A percentile compares a stretch with the other conserved stretches of the same genome.
Conservation (phyloP, 2,797 vertebrate species). For the Melanogrammus aeglefinus region DNA sequence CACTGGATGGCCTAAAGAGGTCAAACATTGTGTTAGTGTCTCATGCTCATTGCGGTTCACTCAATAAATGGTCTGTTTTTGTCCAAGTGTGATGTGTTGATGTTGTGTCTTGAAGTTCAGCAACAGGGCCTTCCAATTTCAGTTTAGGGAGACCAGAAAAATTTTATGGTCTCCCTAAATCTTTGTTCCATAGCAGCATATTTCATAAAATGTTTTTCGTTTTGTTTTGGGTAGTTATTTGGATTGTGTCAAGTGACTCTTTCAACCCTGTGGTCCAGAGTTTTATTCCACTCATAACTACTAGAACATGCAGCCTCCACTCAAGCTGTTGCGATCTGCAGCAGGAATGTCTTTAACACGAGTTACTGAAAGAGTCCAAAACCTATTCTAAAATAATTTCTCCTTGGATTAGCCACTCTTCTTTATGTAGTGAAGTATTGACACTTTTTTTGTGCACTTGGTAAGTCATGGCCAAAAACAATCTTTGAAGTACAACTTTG, state of each 20-base stretch:
- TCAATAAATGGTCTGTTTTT: conserved; percentile 61
- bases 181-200: conserved; percentile 24
- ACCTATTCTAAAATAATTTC: neutral
- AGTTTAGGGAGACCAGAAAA: conserved; percentile 13
- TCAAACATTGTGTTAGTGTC: conserved; percentile 25
- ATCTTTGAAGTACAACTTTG: neutral
- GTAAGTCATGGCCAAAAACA: neutral
- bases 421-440: neutral
- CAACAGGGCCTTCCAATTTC: conserved; percentile 24
- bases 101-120: conserved; percentile 21
- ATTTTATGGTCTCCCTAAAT: neutral
- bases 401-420: neutral
- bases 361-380: neutral
- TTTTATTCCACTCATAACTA: conserved; percentile 1
- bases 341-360: neutral
- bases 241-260: conserved; percentile 6
- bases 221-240: conserved; percentile 9
- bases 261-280: conserved; percentile 9
- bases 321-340: neutral
- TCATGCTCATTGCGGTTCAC: conserved; percentile 26
- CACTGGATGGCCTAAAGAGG: conserved; percentile 29
- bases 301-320: neutral
- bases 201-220: neutral
- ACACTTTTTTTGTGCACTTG: neutral
- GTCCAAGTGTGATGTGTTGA: conserved; percentile 29